Conservation (phyloP, 1,140 invertebrate genomes). For the Lanistes nyassanus region DNA sequence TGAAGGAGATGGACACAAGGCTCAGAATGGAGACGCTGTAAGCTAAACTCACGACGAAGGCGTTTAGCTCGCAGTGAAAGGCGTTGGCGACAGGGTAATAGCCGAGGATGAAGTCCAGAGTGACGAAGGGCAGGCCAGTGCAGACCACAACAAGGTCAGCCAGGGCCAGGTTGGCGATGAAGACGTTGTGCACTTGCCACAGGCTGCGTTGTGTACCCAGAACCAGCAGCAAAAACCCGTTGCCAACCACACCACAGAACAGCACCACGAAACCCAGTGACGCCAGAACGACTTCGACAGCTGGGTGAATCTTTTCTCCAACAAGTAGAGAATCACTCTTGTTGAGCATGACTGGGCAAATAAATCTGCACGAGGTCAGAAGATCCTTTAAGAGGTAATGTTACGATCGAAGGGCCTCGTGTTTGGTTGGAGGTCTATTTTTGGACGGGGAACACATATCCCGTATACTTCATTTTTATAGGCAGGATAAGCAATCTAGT, state of each 20-base stretch:
- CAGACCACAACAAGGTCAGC: neutral
- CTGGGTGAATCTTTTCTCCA: neutral
- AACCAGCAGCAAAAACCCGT: neutral
- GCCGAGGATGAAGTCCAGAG: neutral
- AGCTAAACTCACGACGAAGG: neutral
- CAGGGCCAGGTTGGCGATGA: neutral
- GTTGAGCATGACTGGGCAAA: too few species aligned
- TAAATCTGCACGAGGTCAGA: too few species aligned
- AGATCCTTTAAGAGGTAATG: too few species aligned
- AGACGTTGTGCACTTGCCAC: constrained; percentile 1
- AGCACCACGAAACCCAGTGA: neutral
- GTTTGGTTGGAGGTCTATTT: too few species aligned
- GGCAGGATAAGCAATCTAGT: too few species aligned
- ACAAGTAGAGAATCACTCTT: neutral
- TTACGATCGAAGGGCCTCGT: too few species aligned
- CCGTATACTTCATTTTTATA: too few species aligned
- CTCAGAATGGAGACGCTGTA: neutral
- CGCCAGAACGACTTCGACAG: neutral
- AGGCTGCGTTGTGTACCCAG: constrained; percentile 1
- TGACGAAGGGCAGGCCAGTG: neutral
- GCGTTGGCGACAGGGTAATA: neutral
- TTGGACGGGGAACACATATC: too few species aligned
- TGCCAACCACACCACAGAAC: neutral
- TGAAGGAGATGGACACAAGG: constrained; percentile 5
- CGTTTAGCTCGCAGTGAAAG: neutral